Evolutionary conservation across 2,888 invertebrate genomes (phyloP), one percentile per base, ranked within the genome.

Genomic region (Spisula subtruncata): DNA sequence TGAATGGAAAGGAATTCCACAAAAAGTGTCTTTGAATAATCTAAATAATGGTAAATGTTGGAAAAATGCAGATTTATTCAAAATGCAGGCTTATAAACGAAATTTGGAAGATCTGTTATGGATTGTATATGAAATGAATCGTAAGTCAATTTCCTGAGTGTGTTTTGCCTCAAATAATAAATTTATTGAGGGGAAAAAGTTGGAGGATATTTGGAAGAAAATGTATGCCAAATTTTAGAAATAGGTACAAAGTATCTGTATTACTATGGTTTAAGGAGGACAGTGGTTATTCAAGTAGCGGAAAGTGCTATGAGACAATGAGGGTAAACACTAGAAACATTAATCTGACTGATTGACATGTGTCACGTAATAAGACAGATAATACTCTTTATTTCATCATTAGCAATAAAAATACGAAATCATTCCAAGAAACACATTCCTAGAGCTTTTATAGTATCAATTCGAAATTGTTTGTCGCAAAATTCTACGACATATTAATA

Each of bases 381-480:
- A n/a, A n/a, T n/a, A n/a, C n/a, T 66, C n/a, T 25, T 4, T 66
- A 66, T 25, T 25, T 66, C 25, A 66, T 66, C 2, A 25, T 66
- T 25, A 66, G 10, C 60, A 25, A 66, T 25, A 25, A 66, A 66
- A 66, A 25, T n/a, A n/a, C n/a, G 60, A 66, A 66, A 66, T n/a
- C 25, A 25, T 66, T 66, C 60, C 25, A 25, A n/a, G 60, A 66
- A 66, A 66, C 60, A 66, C 60, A 66, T 66, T n/a, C 60, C 60
- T 4, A 66, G 25, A 8, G 2, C n/a, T 18, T 5, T 5, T 6
- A 56, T 6, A 18, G 18, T n/a, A 66, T 66, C 0, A 66, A 66
- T 66, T 8, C 0, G 25, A 25, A 25, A 25, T 25, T 25, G n/a
- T 66, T 20, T 6, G 6, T n/a, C 10, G 25, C n/a, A 25, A 12